A percentile compares a stretch with the other conserved stretches of the same genome.
Evolutionary conservation across 2,888 invertebrate genomes (phyloP).

Genomic region (Caenorhabditis sinica): DNA sequence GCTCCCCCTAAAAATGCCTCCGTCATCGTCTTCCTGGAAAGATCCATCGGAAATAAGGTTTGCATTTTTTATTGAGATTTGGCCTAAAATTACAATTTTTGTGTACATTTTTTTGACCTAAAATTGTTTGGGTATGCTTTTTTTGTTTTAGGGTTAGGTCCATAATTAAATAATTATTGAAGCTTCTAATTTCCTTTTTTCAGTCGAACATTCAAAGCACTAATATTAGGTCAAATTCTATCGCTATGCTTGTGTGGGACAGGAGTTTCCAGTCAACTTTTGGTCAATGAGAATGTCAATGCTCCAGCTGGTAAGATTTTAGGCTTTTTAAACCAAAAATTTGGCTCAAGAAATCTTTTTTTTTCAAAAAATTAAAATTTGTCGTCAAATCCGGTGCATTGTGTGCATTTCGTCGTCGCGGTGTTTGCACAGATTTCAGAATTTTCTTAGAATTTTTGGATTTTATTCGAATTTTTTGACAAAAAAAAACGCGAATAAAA

Average conservation of each 20-base stretch:
- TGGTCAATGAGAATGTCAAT: conserved; percentile 88
- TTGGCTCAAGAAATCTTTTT: neutral
- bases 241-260: conserved; percentile 90
- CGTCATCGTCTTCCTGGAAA: neutral
- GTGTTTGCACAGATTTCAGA: no score
- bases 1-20: conserved; percentile 7
- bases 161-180: neutral
- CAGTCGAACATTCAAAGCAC: conserved; percentile 83
- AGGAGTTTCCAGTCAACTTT: conserved; percentile 89
- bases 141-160: no score
- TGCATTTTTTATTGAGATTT: neutral
- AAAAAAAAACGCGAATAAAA: no score
- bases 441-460: no score
- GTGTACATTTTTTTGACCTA: no score
- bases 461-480: no score
- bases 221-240: conserved; percentile 87
- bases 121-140: no score
- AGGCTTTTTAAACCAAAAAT: neutral
- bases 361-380: no score
- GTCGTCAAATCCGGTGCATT: no score
- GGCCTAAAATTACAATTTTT: no score
- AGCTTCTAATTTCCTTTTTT: conserved; percentile 56
- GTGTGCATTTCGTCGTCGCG: no score
- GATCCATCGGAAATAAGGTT: conserved; percentile 25
- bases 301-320: conserved; percentile 87